phyloP scores from a whole-genome alignment of 2,888 invertebrate species.

The Oscheius onirici region DNA sequence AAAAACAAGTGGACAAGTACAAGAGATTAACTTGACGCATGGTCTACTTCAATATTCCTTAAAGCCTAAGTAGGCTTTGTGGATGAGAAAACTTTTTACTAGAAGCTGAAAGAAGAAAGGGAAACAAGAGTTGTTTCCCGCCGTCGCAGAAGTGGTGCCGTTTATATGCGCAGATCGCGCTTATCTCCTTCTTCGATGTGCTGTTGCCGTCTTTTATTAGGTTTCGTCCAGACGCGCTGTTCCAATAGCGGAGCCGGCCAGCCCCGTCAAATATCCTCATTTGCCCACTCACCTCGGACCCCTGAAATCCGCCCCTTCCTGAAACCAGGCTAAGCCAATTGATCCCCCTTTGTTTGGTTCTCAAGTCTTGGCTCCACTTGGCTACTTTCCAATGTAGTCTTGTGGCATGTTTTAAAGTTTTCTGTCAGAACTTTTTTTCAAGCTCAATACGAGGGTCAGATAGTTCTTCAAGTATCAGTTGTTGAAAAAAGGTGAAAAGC shows the following conservation, averaged over 20 bases:
- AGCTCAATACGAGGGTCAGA: not conserved
- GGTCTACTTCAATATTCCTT: no score
- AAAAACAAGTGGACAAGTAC: no score
- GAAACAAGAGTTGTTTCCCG: not conserved
- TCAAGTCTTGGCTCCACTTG: slow-evolving; percentile 11
- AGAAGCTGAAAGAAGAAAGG: not conserved
- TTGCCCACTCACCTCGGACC: slow-evolving; percentile 33
- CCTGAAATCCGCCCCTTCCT: slow-evolving; percentile 24
- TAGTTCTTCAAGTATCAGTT: not conserved
- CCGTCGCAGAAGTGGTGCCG: slow-evolving; percentile 1
- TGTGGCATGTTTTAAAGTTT: no score
- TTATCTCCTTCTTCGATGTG: slow-evolving; percentile 28
- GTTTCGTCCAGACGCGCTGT: slow-evolving; percentile 34
- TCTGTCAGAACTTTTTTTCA: not conserved
- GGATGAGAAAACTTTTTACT: no score
- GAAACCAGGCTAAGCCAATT: slow-evolving; percentile 28
- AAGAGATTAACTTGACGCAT: no score
- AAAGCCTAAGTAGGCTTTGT: no score
- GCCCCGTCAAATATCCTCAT: slow-evolving; percentile 34
- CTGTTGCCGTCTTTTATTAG: slow-evolving; percentile 33
- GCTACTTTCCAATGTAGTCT: no score
- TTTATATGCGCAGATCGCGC: slow-evolving; percentile 15
- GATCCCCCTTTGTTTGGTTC: slow-evolving; percentile 11
- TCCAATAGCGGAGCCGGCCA: slow-evolving; percentile 34
- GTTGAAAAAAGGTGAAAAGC: slow-evolving; percentile 2